Evolutionary conservation across 2,797 vertebrate genomes (phyloP), one percentile per base, ranked within the genome.

Genomic region (Pteronotus mesoamericanus): DNA sequence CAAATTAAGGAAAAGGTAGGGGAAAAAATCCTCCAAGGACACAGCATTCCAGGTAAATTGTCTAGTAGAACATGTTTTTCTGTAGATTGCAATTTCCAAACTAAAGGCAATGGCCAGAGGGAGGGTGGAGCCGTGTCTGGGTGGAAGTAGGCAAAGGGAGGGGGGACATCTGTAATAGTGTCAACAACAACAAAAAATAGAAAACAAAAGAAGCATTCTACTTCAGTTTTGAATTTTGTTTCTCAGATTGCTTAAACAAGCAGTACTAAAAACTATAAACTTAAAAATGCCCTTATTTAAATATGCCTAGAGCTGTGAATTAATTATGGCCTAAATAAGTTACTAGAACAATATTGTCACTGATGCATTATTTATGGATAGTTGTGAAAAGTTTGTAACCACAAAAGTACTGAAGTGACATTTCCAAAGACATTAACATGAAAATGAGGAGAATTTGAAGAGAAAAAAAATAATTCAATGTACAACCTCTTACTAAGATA

Each of bases 291-390:
- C 34, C 80, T 97, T 97, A 96, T 97, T 98, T 98, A 97, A 98
- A 98, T 97, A 98, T 92, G 88, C 96, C 72, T 89, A 98, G 98
- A 99, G 97, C 98, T 98, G 98, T 98, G 98, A 98, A 98, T 99
- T 99, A 99, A 99, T 99, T 99, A 98, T 98, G 97, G 83, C 22
- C 82, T 98, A 98, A 98, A 98, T 98, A 98, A 98, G 96, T 98
- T 98, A 98, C 98, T 98, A 98, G 96, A 98, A 98, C 95, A 98
- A 98, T 98, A 97, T 98, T 98, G 97, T 97, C 97, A 98, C 95
- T 98, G 98, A 99, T 99, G 97, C 96, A 99, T 99, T 99, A 99
- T 99, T 99, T 99, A 99, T 98, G 75, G 44, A 64, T 98, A 98
- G 86, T 97, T 98, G 95, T 98, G 97, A 98, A 99, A 99, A 98